Evolutionary conservation across 2,888 invertebrate species (phyloP), one percentile per base, ranked within the genome.

Genomic region (Prenolepis imparis): DNA sequence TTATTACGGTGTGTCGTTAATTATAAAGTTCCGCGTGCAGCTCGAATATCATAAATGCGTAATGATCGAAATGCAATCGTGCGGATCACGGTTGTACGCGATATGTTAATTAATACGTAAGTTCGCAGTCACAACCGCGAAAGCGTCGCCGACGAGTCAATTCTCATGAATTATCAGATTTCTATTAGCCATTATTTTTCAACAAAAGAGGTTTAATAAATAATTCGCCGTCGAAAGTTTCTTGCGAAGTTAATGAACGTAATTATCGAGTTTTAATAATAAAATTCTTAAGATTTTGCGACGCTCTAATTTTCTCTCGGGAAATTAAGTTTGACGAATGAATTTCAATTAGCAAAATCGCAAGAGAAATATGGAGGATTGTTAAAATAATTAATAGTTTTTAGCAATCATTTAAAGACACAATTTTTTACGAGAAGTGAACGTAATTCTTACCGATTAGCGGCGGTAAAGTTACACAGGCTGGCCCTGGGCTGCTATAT

Each of bases 401-500:
- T 44, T 44, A 44, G 5, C 5, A 3, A n/a, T n/a, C n/a, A n/a
- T n/a, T n/a, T n/a, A n/a, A n/a, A n/a, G n/a, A n/a, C 32, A 32
- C 5, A 15, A 21, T 39, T 39, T 55, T 55, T 57, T 21, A 12
- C 28, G 6, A 32, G 28, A 39, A 64, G 21, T 24, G 18, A n/a
- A n/a, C 12, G 36, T 44, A 32, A 82, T 32, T n/a, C 32, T n/a
- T 95, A 98, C 98, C 98, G 93, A 98, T 97, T 86, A 97, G 96
- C 55, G 97, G 96, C 64, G 97, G 98, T 89, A 98, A 95, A 81
- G 97, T 96, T 6, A 98, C 98, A 87, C 97, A 97, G 28, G 98
- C 98, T 44, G 98, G 98, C 82, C 98, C 98, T 28, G 98, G 98
- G 92, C 98, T 98, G 80, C 96, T 96, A 90, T 96, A 96, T 95